Evolutionary conservation across 2,797 vertebrate genomes (phyloP), one percentile per base, ranked within the genome.

Genomic region (Alcedo atthis): DNA sequence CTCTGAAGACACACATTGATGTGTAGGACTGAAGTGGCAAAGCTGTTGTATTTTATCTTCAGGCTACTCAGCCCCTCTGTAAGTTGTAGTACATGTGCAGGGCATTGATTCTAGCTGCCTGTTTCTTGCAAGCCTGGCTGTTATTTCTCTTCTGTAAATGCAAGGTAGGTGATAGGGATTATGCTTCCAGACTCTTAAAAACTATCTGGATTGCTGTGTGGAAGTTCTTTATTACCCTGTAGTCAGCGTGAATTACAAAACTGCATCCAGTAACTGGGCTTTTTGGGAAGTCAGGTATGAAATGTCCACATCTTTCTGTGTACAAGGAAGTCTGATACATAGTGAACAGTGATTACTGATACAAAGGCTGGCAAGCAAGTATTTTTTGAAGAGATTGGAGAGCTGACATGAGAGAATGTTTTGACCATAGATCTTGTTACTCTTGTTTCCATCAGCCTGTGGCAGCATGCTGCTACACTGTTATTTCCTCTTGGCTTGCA

Each of bases 401-500:
- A 84, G 24, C 30, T 79, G 35, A 55, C 81, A 15, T 68, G 7
- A 84, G 35, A 61, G 17, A 21, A 42, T 32, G 7, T 43, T 43
- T 59, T 71, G 40, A 28, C 43, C 73, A 0, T 33, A 90, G n/a
- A 15, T 88, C n/a, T 68, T 42, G 9, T 83, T 87, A 13, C 28
- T 37, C 25, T 78, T 61, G 53, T 32, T 84, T 88, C 19, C 49
- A 9, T 15, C 59, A 40, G 35, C 67, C 45, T 40, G 19, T 22
- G 20, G 46, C 30, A 73, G 33, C 19, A 17, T n/a, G 4, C 48
- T 91, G 28, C 19, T 89, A 15, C 30, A 67, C 19, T 51, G 64
- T 26, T 6, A 4, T 59, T 94, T 94, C 92, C 79, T 92, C 68
- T 92, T 85, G 81, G n/a, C 69, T 40, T 78, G 35, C 45, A 25